Evolutionary conservation across 2,113 vertebrate species (phyloP).

Genomic region (Ahaetulla prasina): DNA sequence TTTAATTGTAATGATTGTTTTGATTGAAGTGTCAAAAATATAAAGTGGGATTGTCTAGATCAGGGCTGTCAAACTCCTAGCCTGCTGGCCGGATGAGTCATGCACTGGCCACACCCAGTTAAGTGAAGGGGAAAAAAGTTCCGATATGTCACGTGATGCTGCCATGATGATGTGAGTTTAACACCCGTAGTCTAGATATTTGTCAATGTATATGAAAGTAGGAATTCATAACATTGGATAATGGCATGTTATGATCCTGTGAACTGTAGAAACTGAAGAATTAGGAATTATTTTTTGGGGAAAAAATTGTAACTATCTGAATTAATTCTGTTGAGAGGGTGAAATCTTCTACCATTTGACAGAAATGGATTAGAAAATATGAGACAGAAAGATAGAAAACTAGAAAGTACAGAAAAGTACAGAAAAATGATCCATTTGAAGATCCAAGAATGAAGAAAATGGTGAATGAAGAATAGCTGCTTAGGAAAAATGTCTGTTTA

Average conservation of each 20-base stretch:
- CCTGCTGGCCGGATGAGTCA: no score
- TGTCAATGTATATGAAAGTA: not conserved
- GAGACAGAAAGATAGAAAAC: not conserved
- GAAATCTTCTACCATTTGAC: not conserved
- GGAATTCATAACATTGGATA: not conserved
- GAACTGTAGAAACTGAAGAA: not conserved
- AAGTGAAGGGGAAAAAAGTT: no score
- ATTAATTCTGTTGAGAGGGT: not conserved
- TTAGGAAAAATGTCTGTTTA: not conserved
- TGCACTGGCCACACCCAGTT: no score
- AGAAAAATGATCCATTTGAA: not conserved
- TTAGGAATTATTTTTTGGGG: not conserved
- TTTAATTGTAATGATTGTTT: not conserved
- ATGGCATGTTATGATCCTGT: not conserved
- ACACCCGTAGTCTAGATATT: not conserved
- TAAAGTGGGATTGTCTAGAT: not conserved
- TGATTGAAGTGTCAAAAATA: not conserved
- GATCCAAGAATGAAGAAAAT: not conserved
- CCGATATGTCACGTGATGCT: no score
- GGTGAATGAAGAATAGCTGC: not conserved
- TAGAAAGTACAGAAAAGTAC: not conserved
- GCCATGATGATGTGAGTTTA: no score
- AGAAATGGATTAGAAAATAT: not conserved
- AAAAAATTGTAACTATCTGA: not conserved
- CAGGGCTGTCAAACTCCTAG: no score